Evolutionary conservation across 2,113 vertebrate species (phyloP), one percentile per base, ranked within the genome.

Genomic region (Bombycilla garrulus): DNA sequence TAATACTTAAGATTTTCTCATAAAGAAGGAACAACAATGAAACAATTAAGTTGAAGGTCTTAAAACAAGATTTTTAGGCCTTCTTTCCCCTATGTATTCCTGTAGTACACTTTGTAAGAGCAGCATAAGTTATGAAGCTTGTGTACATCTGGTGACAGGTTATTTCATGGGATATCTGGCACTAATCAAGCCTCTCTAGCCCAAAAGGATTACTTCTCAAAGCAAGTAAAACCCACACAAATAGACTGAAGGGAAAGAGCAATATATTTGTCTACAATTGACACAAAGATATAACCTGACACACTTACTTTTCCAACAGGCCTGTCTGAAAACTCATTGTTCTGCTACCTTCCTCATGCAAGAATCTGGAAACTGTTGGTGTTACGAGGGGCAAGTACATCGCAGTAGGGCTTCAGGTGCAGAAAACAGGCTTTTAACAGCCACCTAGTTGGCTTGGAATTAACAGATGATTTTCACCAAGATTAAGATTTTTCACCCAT

Each of bases 401-500:
- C 20, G 16, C 16, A 70, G 25, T 3, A 18, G 19, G 45, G n/a
- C 6, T 71, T 51, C 51, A 23, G 15, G 10, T 26, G 7, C 1
- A 2, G 66, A 87, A 87, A 71, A 62, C 1, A 73, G 26, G 70
- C 47, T 73, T 53, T 15, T 1, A 83, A 81, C 29, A 79, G 19
- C 24, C 51, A 58, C 29, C 24, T 1, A 51, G 28, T 26, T 62
- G 4, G 1, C 35, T 17, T 62, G 9, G 7, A 78, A 35, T 72
- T 47, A 74, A 61, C 7, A 47, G 14, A 61, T 51, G 36, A 42
- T 56, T 64, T 91, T 70, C 73, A 36, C 14, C 12, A 33, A 58
- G 19, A 22, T 9, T 42, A 40, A 74, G 0, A 0, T 2, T 62
- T 35, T 57, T 70, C 17, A 77, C 8, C 8, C 0, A 0, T 18